A percentile compares a stretch with the other conserved stretches of the same genome.
phyloP scores from a whole-genome alignment of 2,888 invertebrate genomes.

The Drosophila melanosoma region DNA sequence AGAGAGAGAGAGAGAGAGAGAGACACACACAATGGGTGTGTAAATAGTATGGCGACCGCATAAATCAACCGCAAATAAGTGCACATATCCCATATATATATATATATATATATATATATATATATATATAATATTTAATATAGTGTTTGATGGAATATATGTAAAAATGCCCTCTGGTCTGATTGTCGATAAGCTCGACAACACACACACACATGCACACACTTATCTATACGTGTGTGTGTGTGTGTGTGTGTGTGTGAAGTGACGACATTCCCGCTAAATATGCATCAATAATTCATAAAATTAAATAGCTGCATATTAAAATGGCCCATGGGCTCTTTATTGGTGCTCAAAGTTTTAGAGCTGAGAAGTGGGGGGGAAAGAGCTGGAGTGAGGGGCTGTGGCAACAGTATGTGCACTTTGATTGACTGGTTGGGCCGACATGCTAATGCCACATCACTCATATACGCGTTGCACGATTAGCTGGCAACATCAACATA shows the following conservation, averaged over 20 bases:
- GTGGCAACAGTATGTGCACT: constrained; percentile 16
- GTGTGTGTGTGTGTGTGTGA: constrained; percentile 6
- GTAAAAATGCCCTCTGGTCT: constrained; percentile 53
- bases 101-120: constrained; percentile 27
- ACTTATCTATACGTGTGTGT: not conserved
- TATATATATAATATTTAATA: constrained; percentile 32
- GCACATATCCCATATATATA: constrained; percentile 35
- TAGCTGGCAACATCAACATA: constrained; percentile 49
- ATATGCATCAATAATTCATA: constrained; percentile 75
- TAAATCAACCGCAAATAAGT: constrained; percentile 75
- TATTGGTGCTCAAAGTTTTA: not conserved
- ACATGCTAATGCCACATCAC: constrained; percentile 54
- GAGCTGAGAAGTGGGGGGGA: not conserved
- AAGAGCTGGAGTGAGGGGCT: no score
- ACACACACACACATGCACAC: constrained; percentile 3
- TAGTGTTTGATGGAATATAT: constrained; percentile 36
- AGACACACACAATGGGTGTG: constrained; percentile 40
- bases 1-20: not conserved
- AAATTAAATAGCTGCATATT: constrained; percentile 71
- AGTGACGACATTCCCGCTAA: constrained; percentile 40
- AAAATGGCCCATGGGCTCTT: constrained; percentile 24
- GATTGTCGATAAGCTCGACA: constrained; percentile 49
- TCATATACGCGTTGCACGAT: constrained; percentile 41
- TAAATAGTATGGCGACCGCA: constrained; percentile 70
- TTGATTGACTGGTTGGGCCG: constrained; percentile 37